These are phyloP conservation scores for Epizoanthus scotinus DNA, from an alignment of 92 coral and sea anemone genomes.

Conservation along the genomic window DNA sequence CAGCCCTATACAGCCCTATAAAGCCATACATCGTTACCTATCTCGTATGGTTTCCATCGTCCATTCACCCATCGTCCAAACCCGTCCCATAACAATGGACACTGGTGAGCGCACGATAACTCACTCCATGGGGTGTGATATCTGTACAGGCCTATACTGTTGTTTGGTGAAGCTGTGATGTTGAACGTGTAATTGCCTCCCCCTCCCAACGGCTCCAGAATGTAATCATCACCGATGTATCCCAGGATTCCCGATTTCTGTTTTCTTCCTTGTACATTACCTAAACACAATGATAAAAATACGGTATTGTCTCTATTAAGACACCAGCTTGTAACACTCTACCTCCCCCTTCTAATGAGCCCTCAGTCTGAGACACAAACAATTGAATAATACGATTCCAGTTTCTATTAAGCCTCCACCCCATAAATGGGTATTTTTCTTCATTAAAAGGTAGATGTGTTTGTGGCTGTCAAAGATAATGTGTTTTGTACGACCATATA, in stretches of 20 bases:
- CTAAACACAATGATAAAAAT: slow-evolving; percentile 22
- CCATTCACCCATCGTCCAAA: slow-evolving; percentile 72
- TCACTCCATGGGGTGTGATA: neutral
- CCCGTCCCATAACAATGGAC: slow-evolving; percentile 72
- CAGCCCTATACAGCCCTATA: no score
- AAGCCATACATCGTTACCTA: slow-evolving; percentile 5
- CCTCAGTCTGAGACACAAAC: no score
- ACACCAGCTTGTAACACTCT: no score
- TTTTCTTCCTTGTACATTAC: slow-evolving; percentile 64
- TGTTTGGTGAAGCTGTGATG: slow-evolving; percentile 3
- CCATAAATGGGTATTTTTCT: no score
- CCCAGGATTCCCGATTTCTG: slow-evolving; percentile 69
- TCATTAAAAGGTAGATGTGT: no score
- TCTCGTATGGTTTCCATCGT: slow-evolving; percentile 59
- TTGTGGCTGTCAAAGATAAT: no score
- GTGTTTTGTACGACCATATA: no score
- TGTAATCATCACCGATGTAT: slow-evolving; percentile 67
- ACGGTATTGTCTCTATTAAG: no score
- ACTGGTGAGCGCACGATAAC: slow-evolving; percentile 38
- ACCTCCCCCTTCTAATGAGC: no score
- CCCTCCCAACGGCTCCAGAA: slow-evolving; percentile 50
- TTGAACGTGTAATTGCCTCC: slow-evolving; percentile 7
- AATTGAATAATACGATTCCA: no score
- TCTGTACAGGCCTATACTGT: slow-evolving; percentile 4
- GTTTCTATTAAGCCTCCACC: no score